A percentile compares a stretch with the other conserved stretches of the same genome.
Conservation (phyloP, 2,113 vertebrate genomes). For the Struthidea cinerea region DNA sequence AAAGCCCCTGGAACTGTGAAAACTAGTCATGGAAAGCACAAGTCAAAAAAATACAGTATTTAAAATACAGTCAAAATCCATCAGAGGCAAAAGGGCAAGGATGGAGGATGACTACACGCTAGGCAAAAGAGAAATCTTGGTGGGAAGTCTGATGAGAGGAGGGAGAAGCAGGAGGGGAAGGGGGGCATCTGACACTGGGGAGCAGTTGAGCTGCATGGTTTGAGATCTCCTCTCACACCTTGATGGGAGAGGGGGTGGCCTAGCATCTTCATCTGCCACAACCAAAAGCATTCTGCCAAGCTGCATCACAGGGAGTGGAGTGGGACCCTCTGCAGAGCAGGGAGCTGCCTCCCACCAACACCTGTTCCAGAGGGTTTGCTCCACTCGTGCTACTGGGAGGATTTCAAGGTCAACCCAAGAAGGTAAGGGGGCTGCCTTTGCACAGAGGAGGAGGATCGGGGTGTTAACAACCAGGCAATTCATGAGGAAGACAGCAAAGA, state of each 20-base stretch:
- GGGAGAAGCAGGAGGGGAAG: neutral
- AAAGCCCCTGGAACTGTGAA: neutral
- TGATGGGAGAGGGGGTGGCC: neutral
- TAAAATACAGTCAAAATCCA: slow-evolving; percentile 38
- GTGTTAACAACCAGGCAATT: neutral
- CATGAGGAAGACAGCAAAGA: neutral
- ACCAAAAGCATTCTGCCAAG: neutral
- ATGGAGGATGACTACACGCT: slow-evolving; percentile 14
- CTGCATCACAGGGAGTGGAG: neutral
- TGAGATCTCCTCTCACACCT: neutral
- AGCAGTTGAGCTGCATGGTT: slow-evolving; percentile 22
- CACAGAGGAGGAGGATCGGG: neutral
- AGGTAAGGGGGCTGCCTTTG: neutral
- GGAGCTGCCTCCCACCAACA: neutral
- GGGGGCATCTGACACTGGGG: neutral
- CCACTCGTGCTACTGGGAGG: accelerated
- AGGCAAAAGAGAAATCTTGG: neutral
- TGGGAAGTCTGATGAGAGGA: neutral
- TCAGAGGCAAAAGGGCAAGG: neutral
- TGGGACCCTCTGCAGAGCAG: neutral
- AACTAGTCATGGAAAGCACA: slow-evolving; percentile 31
- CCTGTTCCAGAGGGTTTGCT: neutral
- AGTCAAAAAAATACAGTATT: neutral
- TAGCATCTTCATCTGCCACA: neutral
- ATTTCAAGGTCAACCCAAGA: neutral